phyloP scores from a whole-genome alignment of 1,140 invertebrate genomes.

The Conus ventricosus region DNA sequence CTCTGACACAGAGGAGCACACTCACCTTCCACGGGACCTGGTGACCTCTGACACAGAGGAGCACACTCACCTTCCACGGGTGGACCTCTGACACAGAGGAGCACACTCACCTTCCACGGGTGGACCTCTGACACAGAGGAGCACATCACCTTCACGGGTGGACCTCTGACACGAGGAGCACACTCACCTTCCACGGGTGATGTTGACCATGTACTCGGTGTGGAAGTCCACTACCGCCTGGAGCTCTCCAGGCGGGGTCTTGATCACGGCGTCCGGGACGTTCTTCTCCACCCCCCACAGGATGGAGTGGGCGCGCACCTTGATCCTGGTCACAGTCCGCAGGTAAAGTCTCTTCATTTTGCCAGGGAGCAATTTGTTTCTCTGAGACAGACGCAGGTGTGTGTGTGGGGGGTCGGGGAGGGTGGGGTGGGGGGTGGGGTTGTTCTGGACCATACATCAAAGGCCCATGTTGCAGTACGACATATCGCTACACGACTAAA shows the following conservation, averaged over 20 bases:
- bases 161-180: too few relatives aligned
- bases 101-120: conserved; percentile 57
- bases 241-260: conserved; percentile 38
- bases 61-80: conserved; percentile 57
- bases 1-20: background rate
- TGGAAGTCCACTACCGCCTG: conserved; percentile 45
- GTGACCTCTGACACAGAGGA: too few relatives aligned
- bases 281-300: conserved; percentile 55
- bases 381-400: too few relatives aligned
- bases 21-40: conserved; percentile 56
- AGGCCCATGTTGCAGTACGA: too few relatives aligned
- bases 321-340: conserved; percentile 40
- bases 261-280: conserved; percentile 50
- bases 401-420: too few relatives aligned
- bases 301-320: conserved; percentile 61
- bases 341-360: background rate
- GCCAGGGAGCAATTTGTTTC: background rate
- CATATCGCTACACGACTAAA: too few relatives aligned
- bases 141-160: conserved; percentile 47
- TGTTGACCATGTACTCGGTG: conserved; percentile 46
- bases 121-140: background rate
- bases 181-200: conserved; percentile 59
- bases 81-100: background rate
- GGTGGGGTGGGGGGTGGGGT: background rate
- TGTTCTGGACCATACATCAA: background rate